A percentile compares a stretch with the other conserved stretches of the same genome.
These are phyloP conservation scores for Cordilura impudica DNA, from an alignment of 2,888 invertebrate species.

Conservation along the genomic window DNA sequence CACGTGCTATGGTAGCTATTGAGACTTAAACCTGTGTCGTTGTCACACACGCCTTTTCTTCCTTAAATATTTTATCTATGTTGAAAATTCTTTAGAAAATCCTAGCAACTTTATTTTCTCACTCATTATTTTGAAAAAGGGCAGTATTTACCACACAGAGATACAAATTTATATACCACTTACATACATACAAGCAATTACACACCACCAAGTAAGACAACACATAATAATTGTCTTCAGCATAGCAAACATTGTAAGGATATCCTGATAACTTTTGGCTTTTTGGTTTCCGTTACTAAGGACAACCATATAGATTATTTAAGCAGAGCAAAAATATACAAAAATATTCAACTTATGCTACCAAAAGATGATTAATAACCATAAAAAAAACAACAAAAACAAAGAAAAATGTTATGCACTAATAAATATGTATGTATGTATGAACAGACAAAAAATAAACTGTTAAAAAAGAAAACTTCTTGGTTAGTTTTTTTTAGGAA, in stretches of 20 bases:
- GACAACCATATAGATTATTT: constrained; percentile 47
- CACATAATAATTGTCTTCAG: constrained; percentile 2
- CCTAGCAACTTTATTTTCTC: constrained; percentile 70
- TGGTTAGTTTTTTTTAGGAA: constrained; percentile 47
- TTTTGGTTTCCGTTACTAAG: constrained; percentile 45
- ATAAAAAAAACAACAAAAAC: constrained; percentile 25
- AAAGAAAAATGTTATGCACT: constrained; percentile 41
- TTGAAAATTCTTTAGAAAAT: constrained; percentile 63
- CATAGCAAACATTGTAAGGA: constrained; percentile 45
- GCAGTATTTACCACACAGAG: background rate
- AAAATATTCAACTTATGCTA: constrained; percentile 71
- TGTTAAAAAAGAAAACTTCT: constrained; percentile 55
- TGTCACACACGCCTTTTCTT: too few species aligned
- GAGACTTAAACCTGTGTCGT: too few species aligned
- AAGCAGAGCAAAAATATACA: constrained; percentile 56
- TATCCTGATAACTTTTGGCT: constrained; percentile 60
- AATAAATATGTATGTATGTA: constrained; percentile 52
- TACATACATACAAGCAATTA: too few species aligned
- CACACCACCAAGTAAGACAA: background rate
- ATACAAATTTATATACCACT: too few species aligned
- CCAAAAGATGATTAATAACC: constrained; percentile 75
- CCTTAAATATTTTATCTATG: too few species aligned
- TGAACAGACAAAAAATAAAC: constrained; percentile 26
- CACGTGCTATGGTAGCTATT: too few species aligned
- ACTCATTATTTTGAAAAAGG: background rate